Conservation (phyloP, 2,113 vertebrate genomes). For the Arizona elegans region DNA sequence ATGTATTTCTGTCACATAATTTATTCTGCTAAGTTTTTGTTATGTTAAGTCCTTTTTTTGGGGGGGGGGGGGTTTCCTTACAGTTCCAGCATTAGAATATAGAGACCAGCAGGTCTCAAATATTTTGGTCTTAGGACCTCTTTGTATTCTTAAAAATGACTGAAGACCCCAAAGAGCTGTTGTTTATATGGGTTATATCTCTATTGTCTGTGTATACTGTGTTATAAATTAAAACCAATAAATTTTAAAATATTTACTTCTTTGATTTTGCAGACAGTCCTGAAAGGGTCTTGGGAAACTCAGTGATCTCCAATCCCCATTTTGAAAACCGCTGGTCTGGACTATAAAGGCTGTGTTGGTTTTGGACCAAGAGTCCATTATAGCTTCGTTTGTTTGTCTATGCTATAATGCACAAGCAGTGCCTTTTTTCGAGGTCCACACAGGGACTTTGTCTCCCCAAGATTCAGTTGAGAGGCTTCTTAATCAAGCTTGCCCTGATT, state of each 20-base stretch:
- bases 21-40: background rate
- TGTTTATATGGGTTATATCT: background rate
- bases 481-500: background rate
- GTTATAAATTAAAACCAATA: background rate
- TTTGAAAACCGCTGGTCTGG: background rate
- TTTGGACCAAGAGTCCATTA: background rate
- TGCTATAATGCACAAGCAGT: background rate
- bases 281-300: background rate
- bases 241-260: background rate
- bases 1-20: background rate
- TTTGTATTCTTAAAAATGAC: background rate
- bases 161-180: background rate
- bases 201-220: background rate
- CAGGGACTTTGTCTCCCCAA: background rate
- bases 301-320: background rate
- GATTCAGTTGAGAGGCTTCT: background rate
- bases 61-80: background rate
- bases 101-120: background rate
- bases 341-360: background rate
- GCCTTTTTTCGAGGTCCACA: background rate
- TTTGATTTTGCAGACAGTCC: background rate
- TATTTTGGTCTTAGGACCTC: background rate
- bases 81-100: background rate
- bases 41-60: background rate
- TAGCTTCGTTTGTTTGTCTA: background rate